These are phyloP conservation scores for Ostrea denselamellosa DNA, from an alignment of 1,140 invertebrate species.

Conservation along the genomic window DNA sequence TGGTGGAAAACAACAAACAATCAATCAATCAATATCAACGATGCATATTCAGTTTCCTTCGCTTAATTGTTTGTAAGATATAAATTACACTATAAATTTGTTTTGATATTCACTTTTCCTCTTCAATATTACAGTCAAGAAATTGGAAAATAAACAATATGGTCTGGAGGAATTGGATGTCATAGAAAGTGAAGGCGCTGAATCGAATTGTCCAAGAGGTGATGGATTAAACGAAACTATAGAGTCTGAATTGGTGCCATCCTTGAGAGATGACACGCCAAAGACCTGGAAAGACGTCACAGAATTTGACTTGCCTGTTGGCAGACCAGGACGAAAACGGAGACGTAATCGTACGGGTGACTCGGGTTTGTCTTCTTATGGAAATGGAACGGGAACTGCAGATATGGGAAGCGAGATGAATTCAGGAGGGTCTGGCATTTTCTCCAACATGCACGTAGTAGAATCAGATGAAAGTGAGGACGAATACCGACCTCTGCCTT, in stretches of 20 bases:
- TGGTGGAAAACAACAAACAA: too few species aligned
- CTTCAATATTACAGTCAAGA: neutral
- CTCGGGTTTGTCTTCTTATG: constrained; percentile 45
- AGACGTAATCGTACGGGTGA: constrained; percentile 40
- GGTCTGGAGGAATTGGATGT: neutral
- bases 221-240: neutral
- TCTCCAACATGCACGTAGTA: neutral
- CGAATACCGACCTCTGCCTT: neutral
- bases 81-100: too few species aligned
- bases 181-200: neutral
- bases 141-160: neutral
- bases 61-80: too few species aligned
- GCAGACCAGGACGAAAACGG: neutral
- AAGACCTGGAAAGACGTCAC: constrained; percentile 41
- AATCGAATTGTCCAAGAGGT: neutral
- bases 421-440: neutral
- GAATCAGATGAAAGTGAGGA: constrained; percentile 5
- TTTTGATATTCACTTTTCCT: too few species aligned
- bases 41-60: too few species aligned
- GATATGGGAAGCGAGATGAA: neutral
- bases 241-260: neutral
- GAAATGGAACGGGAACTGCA: neutral
- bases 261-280: neutral
- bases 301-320: neutral
- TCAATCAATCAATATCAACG: too few species aligned